Evolutionary conservation across 2,888 invertebrate genomes (phyloP).

Genomic region (Acanthococcus lagerstroemiae): DNA sequence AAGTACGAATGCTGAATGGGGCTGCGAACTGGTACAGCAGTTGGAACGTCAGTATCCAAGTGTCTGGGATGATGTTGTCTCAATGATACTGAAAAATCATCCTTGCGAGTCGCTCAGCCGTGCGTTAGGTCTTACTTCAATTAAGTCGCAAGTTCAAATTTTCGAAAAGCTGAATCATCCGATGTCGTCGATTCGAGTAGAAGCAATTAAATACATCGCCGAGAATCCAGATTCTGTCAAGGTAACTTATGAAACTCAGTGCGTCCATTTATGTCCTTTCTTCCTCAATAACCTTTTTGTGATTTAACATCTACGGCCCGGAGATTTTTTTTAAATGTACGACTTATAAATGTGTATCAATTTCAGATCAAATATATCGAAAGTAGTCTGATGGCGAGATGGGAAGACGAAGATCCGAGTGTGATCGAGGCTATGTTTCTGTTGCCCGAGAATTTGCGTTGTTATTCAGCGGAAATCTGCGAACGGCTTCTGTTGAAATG

Average conservation of each 20-base stretch:
- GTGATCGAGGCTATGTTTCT: constrained; percentile 49
- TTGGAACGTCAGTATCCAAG: constrained; percentile 61
- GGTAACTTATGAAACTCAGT: constrained; percentile 44
- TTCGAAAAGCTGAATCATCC: constrained; percentile 56
- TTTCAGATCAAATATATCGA: constrained; percentile 13
- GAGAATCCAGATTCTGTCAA: constrained; percentile 51
- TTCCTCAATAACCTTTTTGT: too few species aligned
- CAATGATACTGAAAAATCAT: background rate
- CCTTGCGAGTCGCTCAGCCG: constrained; percentile 3
- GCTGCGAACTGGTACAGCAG: constrained; percentile 46
- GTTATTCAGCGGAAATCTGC: constrained; percentile 1
- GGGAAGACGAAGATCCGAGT: constrained; percentile 54
- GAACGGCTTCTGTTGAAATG: constrained; percentile 11
- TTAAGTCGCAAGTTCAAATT: constrained; percentile 9
- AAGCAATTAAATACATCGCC: constrained; percentile 56
- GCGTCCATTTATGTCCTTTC: background rate
- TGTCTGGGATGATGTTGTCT: constrained; percentile 56
- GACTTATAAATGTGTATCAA: too few species aligned
- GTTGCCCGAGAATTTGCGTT: constrained; percentile 36
- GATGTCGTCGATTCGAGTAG: constrained; percentile 52
- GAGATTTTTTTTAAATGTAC: too few species aligned
- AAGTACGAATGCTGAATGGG: background rate
- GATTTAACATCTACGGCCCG: too few species aligned
- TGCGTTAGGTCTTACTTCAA: constrained; percentile 24
- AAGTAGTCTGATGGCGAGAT: constrained; percentile 35